phyloP scores from a whole-genome alignment of 2,888 invertebrate genomes.

The Aspidiotus destructor region DNA sequence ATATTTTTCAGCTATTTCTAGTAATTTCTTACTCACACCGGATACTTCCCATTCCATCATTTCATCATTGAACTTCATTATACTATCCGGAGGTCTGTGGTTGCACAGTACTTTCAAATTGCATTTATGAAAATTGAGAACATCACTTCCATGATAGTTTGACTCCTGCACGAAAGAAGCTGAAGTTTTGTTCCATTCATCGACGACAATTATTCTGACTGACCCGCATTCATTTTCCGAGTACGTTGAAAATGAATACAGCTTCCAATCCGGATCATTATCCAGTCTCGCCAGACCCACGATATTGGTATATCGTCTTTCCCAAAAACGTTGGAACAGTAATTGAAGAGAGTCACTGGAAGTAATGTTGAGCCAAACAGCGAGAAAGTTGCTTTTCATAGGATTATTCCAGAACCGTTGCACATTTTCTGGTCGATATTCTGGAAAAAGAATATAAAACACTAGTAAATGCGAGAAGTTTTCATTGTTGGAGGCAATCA shows the following conservation, averaged over 20 bases:
- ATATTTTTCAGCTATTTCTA: slow-evolving; percentile 34
- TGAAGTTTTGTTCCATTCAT: slow-evolving; percentile 34
- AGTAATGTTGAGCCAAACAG: slow-evolving; percentile 9
- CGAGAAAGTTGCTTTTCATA: slow-evolving; percentile 16
- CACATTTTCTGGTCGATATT: not conserved
- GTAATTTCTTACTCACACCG: slow-evolving; percentile 34
- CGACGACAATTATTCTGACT: slow-evolving; percentile 36
- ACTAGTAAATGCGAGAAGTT: slow-evolving; percentile 1
- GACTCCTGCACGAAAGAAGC: slow-evolving; percentile 31
- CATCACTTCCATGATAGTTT: slow-evolving; percentile 35
- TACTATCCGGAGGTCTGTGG: slow-evolving; percentile 36
- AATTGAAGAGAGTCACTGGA: slow-evolving; percentile 1
- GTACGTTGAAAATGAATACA: slow-evolving; percentile 38
- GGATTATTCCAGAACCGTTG: slow-evolving; percentile 1
- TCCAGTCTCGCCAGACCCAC: slow-evolving; percentile 20
- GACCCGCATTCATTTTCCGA: slow-evolving; percentile 37
- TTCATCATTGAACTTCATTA: slow-evolving; percentile 28
- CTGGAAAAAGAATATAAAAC: slow-evolving; percentile 21
- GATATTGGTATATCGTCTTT: slow-evolving; percentile 25
- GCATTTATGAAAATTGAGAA: slow-evolving; percentile 37
- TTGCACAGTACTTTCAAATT: slow-evolving; percentile 34
- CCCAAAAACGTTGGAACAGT: slow-evolving; percentile 32
- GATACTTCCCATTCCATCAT: slow-evolving; percentile 18
- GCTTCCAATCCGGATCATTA: slow-evolving; percentile 12
- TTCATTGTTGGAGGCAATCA: slow-evolving; percentile 4